A percentile compares a stretch with the other conserved stretches of the same genome.
Conservation (phyloP, 2,113 vertebrate species). For the Sander lucioperca region DNA sequence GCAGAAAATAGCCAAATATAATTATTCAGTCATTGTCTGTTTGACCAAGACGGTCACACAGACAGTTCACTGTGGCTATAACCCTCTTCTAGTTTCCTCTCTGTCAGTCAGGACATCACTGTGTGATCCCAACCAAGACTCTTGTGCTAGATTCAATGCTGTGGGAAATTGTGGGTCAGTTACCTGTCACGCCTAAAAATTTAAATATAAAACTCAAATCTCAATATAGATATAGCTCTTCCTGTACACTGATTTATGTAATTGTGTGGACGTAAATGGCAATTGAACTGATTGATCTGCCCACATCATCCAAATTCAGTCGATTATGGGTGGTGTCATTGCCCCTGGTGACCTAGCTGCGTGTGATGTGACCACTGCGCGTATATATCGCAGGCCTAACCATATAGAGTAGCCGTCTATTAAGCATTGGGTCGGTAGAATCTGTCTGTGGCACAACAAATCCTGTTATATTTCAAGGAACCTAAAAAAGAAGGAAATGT, state of each 20-base stretch:
- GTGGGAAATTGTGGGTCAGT: not conserved
- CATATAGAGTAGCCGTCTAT: too few species aligned
- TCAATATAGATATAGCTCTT: not conserved
- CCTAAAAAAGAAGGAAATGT: too few species aligned
- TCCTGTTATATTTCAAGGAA: too few species aligned
- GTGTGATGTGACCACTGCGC: too few species aligned
- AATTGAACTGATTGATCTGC: not conserved
- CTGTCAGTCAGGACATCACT: not conserved
- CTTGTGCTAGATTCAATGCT: not conserved
- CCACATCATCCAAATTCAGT: too few species aligned
- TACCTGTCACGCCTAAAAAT: not conserved
- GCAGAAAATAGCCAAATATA: not conserved
- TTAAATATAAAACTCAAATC: not conserved
- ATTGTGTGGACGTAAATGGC: not conserved
- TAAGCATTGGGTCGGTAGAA: too few species aligned
- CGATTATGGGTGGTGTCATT: too few species aligned
- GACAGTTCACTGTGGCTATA: not conserved
- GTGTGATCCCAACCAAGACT: not conserved
- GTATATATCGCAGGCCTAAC: too few species aligned
- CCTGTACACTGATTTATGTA: not conserved
- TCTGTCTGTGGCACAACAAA: too few species aligned
- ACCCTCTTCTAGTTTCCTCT: not conserved
- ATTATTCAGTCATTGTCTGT: not conserved
- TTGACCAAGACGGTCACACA: not conserved
- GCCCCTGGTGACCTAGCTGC: too few species aligned